phyloP scores from a whole-genome alignment of 1,140 invertebrate genomes.

The Lasioglossum baleicum region DNA sequence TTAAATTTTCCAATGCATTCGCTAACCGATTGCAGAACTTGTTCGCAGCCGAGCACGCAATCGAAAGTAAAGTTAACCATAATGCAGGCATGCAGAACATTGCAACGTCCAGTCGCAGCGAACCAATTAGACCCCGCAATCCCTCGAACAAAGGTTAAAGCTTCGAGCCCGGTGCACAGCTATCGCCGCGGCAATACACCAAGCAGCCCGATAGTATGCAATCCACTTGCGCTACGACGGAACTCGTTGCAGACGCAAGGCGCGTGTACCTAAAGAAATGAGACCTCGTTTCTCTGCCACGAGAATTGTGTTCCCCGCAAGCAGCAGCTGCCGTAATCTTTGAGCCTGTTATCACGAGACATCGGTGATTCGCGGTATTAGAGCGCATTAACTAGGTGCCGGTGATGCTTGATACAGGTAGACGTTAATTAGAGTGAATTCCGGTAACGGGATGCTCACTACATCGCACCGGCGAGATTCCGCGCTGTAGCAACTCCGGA shows the following conservation, averaged over 20 bases:
- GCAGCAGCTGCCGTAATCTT: no score
- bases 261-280: no score
- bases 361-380: neutral
- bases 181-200: neutral
- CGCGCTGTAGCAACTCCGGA: neutral
- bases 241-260: neutral
- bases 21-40: neutral
- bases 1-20: no score
- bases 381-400: constrained; percentile 20
- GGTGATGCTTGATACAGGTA: constrained; percentile 13
- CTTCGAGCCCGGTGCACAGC: neutral
- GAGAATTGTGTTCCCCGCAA: neutral
- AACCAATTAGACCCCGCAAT: constrained; percentile 1
- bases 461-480: neutral
- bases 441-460: neutral
- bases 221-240: neutral
- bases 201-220: neutral
- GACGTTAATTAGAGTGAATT: constrained; percentile 28
- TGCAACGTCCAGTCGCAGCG: neutral
- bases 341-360: neutral
- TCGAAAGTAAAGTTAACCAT: neutral
- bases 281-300: neutral
- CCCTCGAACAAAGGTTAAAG: neutral
- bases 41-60: neutral
- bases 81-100: neutral